Evolutionary conservation across 2,113 vertebrate genomes (phyloP).

Genomic region (Tachysurus vachellii): DNA sequence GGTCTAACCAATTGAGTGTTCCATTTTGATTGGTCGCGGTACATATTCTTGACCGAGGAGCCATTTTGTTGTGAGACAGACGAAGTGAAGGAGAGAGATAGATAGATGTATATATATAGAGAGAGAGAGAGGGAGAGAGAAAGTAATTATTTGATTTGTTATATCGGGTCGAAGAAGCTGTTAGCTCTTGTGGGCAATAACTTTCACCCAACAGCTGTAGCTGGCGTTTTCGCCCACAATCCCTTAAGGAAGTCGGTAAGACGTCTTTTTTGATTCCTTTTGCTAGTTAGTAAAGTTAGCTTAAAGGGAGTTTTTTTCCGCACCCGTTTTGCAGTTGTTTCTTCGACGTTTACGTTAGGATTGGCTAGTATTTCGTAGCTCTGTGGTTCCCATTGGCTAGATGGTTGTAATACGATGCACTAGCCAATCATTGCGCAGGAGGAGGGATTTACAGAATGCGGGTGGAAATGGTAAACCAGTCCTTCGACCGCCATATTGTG

Average conservation of each 20-base stretch:
- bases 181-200: conserved; percentile 57
- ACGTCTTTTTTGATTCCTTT: neutral
- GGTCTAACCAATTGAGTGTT: conserved; percentile 40
- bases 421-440: neutral
- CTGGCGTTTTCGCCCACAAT: conserved; percentile 54
- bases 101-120: too few species aligned
- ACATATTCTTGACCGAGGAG: conserved; percentile 58
- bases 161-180: conserved; percentile 46
- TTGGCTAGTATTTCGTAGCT: neutral
- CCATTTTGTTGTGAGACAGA: conserved; percentile 80
- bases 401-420: neutral
- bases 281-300: neutral
- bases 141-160: conserved; percentile 7
- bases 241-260: conserved; percentile 77
- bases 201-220: conserved; percentile 50
- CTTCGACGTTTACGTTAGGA: neutral
- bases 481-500: conserved; percentile 70
- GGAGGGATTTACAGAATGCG: conserved; percentile 16
- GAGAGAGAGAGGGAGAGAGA: too few species aligned
- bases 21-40: conserved; percentile 65
- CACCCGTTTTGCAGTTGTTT: neutral
- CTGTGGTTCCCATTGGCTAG: neutral
- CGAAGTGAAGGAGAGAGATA: conserved; percentile 43
- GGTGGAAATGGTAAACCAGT: neutral
- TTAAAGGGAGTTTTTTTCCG: neutral